A percentile compares a stretch with the other conserved stretches of the same genome.
Evolutionary conservation across 2,888 invertebrate species (phyloP).

Genomic region (Lasioglossum zephyrum): DNA sequence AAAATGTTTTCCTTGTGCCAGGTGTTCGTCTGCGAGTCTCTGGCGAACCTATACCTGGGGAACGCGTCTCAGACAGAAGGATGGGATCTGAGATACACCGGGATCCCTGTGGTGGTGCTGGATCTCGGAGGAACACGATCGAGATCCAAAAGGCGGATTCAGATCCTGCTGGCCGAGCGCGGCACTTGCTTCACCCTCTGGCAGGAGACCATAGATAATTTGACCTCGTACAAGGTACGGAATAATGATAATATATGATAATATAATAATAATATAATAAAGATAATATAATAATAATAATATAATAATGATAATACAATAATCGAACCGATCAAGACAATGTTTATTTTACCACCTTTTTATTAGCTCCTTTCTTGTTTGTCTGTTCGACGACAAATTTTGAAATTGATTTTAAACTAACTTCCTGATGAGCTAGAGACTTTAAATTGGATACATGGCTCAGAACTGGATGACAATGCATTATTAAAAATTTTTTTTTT

Average conservation of each 20-base stretch:
- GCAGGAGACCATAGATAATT: slow-evolving; percentile 92
- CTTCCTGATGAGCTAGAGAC: no score
- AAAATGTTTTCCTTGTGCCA: slow-evolving; percentile 65
- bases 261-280: no score
- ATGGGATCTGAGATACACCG: slow-evolving; percentile 91
- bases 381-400: no score
- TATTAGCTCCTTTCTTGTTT: no score
- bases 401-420: no score
- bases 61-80: slow-evolving; percentile 86
- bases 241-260: no score
- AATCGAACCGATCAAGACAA: not conserved
- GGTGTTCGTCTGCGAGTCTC: slow-evolving; percentile 91
- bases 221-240: slow-evolving; percentile 88
- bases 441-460: no score
- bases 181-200: slow-evolving; percentile 93
- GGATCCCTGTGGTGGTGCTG: slow-evolving; percentile 91
- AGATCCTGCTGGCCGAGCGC: slow-evolving; percentile 90
- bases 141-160: slow-evolving; percentile 88
- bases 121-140: slow-evolving; percentile 91
- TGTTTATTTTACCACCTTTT: not conserved
- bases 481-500: no score
- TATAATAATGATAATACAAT: no score
- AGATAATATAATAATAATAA: no score
- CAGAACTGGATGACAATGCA: no score
- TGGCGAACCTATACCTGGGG: slow-evolving; percentile 90